Base-by-base conservation (phyloP, 2,888 invertebrate species). In the Agonopterix heracliana region DNA sequence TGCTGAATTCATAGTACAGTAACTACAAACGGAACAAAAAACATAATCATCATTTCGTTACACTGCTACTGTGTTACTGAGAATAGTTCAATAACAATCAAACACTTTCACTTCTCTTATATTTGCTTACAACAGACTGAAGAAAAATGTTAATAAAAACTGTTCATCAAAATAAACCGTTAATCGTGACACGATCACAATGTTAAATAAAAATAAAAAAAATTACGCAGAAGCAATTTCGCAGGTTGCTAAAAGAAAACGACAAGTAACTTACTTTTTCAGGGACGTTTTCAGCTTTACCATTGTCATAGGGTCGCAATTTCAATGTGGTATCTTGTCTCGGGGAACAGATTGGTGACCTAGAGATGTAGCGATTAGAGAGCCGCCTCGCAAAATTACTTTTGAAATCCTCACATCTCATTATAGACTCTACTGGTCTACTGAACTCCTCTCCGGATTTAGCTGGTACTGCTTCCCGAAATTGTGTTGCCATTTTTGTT, bases 391-490 rank as follows among this genome's bases (percentile, higher is more conserved):
- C 87, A 54, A 88, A 88, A 64, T 86, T 87, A 56, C 87, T 88
- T 56, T 88, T 88, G 59, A 88, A 88, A 61, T 88, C 84, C 56
- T 86, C 85, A 63, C 85, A 86, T 61, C 77, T 74, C 87, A 88
- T 88, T 54, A 88, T 84, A 12, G 85, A 81, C 69, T 88, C 87
- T 46, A 87, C 85, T 44, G 88, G 81, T 57, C 69, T 75, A 54
- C 74, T 75, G 56, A 85, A 86, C 65, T 78, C 83, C 47, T 78
- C 79, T 50, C 73, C 79, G 55, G 65, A 57, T 45, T 63, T 63
- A 45, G 57, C 66, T 42, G 62, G 61, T 41, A 38, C 12, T 36
- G 9, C 54, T 4, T 76, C 68, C 55, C 63, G 54, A 43, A 68
- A 60, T 58, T 73, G 70, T 64, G 77, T 77, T 54, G 74, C 72